These are phyloP conservation scores for Scaeva pyrastri DNA, from an alignment of 2,888 invertebrate genomes.

Conservation along the genomic window DNA sequence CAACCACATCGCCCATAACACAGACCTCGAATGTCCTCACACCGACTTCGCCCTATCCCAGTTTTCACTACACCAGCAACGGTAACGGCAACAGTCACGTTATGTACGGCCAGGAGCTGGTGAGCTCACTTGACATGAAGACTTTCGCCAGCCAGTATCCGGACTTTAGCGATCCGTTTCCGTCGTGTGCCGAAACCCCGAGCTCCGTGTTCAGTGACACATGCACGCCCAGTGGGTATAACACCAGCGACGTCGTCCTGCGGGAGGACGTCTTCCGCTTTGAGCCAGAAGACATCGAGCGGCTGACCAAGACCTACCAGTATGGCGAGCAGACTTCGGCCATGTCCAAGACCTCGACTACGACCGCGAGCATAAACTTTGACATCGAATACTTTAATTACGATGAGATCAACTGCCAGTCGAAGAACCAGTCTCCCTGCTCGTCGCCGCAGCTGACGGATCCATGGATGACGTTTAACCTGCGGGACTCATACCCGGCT, in stretches of 20 bases:
- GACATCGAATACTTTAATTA: slow-evolving; percentile 84
- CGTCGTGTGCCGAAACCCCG: slow-evolving; percentile 82
- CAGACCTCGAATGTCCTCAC: slow-evolving; percentile 75
- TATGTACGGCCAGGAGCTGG: slow-evolving; percentile 66
- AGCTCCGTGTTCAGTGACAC: slow-evolving; percentile 82
- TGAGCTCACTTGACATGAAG: slow-evolving; percentile 67
- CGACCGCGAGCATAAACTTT: slow-evolving; percentile 78
- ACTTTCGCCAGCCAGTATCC: slow-evolving; percentile 77
- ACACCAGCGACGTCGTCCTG: slow-evolving; percentile 37
- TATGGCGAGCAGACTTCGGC: slow-evolving; percentile 50
- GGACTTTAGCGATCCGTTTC: slow-evolving; percentile 81
- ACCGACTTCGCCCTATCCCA: slow-evolving; percentile 78
- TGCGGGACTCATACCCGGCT: slow-evolving; percentile 77
- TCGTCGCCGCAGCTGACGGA: slow-evolving; percentile 83
- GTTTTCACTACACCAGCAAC: slow-evolving; percentile 66
- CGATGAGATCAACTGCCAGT: slow-evolving; percentile 84
- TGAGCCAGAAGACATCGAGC: slow-evolving; percentile 84
- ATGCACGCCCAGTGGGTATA: slow-evolving; percentile 57
- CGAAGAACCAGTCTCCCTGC: slow-evolving; percentile 84
- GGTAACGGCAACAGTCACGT: slow-evolving; percentile 63
- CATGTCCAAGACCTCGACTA: slow-evolving; percentile 58
- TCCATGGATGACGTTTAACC: slow-evolving; percentile 83
- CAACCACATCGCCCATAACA: slow-evolving; percentile 36
- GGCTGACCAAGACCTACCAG: slow-evolving; percentile 79
- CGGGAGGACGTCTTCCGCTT: slow-evolving; percentile 83